Evolutionary conservation across 2,888 invertebrate species (phyloP), one percentile per base, ranked within the genome.

Genomic region (Sphinx pinastri): DNA sequence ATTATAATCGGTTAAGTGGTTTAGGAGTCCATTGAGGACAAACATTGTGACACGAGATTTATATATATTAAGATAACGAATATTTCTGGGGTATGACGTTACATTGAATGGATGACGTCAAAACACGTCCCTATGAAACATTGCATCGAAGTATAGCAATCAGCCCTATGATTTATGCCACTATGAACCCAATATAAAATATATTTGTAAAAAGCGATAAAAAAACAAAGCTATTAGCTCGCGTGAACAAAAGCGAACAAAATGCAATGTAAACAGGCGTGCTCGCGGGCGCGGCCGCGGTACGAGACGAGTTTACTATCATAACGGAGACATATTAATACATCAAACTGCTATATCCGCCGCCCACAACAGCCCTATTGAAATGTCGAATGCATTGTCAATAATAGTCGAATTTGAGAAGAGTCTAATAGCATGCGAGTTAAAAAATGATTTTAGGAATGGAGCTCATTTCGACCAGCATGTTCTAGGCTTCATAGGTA

Each of bases 271-370:
- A 25, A 68, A 49, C 19, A 47, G 16, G 49, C 19, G 47, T 13
- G 45, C 5, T 25, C 16, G 19, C 45, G 70, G 57, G 68, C 63
- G 66, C 55, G 31, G 51, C 59, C 54, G 67, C 58, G 52, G n/a
- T 59, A 31, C n/a, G 47, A 38, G 59, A 58, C 78, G 51, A 57
- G 74, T 78, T 76, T 73, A 80, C 80, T 81, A 81, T 73, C 81
- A 80, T 79, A 80, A 76, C 78, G 73, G 74, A 71, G 74, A 75
- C 77, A 80, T 76, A 76, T 79, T 74, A 79, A 81, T 80, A 77
- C 73, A 74, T 77, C 80, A 77, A 72, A 71, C 72, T 73, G 76
- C 72, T 73, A 67, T 72, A 75, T 72, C 70, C 71, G 69, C 72
- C 77, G 72, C 81, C 81, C 79, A 81, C 80, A 71, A 47, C 49